Base-by-base conservation (phyloP, 1,140 invertebrate genomes). In the Hycleus cichorii region DNA sequence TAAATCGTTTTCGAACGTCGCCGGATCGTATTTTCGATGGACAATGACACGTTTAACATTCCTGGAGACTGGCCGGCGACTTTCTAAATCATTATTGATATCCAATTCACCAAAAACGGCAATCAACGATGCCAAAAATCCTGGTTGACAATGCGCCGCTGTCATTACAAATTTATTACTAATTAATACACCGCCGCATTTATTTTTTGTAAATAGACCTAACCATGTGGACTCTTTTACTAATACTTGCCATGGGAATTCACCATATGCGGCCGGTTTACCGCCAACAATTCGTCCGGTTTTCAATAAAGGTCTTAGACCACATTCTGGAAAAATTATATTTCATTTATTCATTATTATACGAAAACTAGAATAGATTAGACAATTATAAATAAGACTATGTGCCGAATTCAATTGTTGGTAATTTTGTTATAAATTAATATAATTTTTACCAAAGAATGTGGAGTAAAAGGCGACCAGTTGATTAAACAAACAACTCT, bases 181-280 rank as follows among this genome's bases (percentile, higher is more conserved):
- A 62, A 93, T 91, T 3, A 96, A 80, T 0, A 95, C 93, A 38
- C 93, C 93, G 8, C 93, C 93, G 70, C 93, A 96, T 75, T 96
- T 96, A 72, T 95, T 95, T 74, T 96, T 95, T n/a, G 91, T 93
- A 72, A 95, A 94, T 0, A 95, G 80, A 2, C 93, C 93, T 40
- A 95, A 76, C 91, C 91, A 95, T 0, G 91, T 93, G 4, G 91
- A 88, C 74, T 96, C 93, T 50, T 91, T 81, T 0, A 96, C 89
- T 12, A 96, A 76, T 2, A 93, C 92, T 72, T 95, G 92, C 93
- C 93, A 96, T 0, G 93, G 93, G 84, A 89, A 95, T 72, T 91
- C 86, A 4, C 91, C 93, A 65, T 93, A 93, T 1, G 79, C 80
- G 4, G 91, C 84, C 53, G 85, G 85, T 73, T 90, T 91, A 9